Evolutionary conservation across 2,888 invertebrate species (phyloP), one percentile per base, ranked within the genome.

Genomic region (Papilio demoleus): DNA sequence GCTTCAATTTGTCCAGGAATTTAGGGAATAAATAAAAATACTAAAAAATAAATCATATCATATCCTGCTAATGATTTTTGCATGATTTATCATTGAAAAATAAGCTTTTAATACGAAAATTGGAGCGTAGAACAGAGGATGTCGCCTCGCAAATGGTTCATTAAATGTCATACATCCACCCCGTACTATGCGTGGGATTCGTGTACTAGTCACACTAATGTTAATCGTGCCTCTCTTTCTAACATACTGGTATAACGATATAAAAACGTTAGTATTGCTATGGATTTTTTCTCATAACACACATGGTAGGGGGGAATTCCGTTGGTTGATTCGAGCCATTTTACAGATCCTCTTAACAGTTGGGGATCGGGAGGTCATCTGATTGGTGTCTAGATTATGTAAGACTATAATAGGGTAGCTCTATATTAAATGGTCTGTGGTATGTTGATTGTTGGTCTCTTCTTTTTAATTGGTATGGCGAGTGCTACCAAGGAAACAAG

Each of bases 121-220:
- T 64, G 59, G 45, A 59, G 59, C 59, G 31, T 64, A 47, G 64
- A 64, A 58, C 40, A 19, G 59, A 64, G 68, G 68, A 68, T 59
- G 68, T 68, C 67, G 62, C 42, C 31, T 64, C 36, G 58, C 68
- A 59, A 67, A 68, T 50, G 47, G 61, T 56, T 71, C 53, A 72
- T 72, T 72, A 71, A 61, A 72, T 61, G 70, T 61, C 66, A 71
- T 72, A 64, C 68, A 66, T 70, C 72, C 67, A 71, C 60, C 71
- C 70, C 65, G 45, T 66, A 64, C 70, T 62, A 67, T 40, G 68
- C 65, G 70, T 69, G 72, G 69, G 68, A 69, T 17, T 31, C 50
- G 38, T 40, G 12, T 19, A 14, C 27, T 60, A 14, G 27, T 53
- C 17, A 42, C 14, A n/a, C 40, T 27, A 9, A 14, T 14, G 22